These are phyloP conservation scores for Acromyrmex echinatior DNA, from an alignment of 1,140 invertebrate genomes.

Conservation along the genomic window DNA sequence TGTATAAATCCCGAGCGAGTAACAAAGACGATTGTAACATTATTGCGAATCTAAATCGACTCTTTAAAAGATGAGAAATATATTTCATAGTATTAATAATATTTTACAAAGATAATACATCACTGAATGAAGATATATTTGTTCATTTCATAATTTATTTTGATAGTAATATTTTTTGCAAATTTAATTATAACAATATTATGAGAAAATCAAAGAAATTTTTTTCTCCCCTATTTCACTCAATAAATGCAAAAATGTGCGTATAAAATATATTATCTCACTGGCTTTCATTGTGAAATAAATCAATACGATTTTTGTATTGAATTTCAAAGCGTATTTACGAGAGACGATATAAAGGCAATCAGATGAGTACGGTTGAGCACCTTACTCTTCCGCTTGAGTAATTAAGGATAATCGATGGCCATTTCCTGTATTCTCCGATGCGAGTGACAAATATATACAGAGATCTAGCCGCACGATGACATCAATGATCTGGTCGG, in stretches of 20 bases:
- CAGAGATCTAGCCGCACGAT: constrained; percentile 59
- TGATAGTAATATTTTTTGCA: background rate
- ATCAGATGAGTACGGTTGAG: constrained; percentile 10
- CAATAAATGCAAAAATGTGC: background rate
- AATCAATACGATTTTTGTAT: constrained; percentile 20
- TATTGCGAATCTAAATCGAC: background rate
- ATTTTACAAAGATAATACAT: background rate
- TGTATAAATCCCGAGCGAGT: background rate
- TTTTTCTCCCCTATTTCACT: background rate
- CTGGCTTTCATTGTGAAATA: background rate
- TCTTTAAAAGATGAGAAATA: background rate
- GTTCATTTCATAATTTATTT: background rate
- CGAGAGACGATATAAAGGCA: background rate
- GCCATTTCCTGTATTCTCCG: constrained; percentile 63
- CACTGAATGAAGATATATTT: background rate
- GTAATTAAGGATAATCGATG: constrained; percentile 59
- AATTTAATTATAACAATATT: constrained; percentile 11
- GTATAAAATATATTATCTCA: background rate
- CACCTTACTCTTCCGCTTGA: constrained; percentile 31
- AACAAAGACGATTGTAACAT: constrained; percentile 5
- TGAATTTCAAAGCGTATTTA: constrained; percentile 4
- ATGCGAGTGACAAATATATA: constrained; percentile 59
- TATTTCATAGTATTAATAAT: background rate
- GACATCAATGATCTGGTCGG: constrained; percentile 67
- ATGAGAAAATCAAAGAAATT: background rate